These are phyloP conservation scores for Orthonevra nobilis DNA, from an alignment of 2,888 invertebrate genomes.

Conservation along the genomic window DNA sequence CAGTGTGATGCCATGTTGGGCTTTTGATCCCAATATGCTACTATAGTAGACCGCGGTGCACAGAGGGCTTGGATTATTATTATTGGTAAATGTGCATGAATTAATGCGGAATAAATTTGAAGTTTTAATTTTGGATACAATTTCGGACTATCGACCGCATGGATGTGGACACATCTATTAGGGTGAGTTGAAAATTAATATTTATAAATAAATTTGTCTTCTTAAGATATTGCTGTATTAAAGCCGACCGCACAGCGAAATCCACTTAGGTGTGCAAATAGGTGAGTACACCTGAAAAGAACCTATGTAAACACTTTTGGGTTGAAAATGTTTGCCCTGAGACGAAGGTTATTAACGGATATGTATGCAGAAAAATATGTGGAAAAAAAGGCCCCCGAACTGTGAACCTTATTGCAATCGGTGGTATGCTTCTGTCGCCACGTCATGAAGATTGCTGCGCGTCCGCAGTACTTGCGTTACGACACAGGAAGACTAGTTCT, in stretches of 20 bases:
- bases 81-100: slow-evolving; percentile 48
- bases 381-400: slow-evolving; percentile 18
- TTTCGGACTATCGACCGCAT: slow-evolving; percentile 31
- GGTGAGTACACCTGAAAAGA: slow-evolving; percentile 37
- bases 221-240: slow-evolving; percentile 4
- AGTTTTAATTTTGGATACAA: slow-evolving; percentile 7
- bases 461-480: slow-evolving; percentile 10
- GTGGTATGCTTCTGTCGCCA: slow-evolving; percentile 32
- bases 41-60: slow-evolving; percentile 63
- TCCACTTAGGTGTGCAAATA: slow-evolving; percentile 63
- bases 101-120: slow-evolving; percentile 20
- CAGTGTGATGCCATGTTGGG: slow-evolving; percentile 79
- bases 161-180: slow-evolving; percentile 30
- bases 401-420: slow-evolving; percentile 27
- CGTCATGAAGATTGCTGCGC: slow-evolving; percentile 32
- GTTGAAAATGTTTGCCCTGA: slow-evolving; percentile 41
- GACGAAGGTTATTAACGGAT: slow-evolving; percentile 35
- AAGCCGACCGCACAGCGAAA: slow-evolving; percentile 12
- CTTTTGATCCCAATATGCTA: slow-evolving; percentile 69
- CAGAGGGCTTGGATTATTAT: slow-evolving; percentile 19
- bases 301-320: slow-evolving; percentile 30
- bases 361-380: slow-evolving; percentile 14
- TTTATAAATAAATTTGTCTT: background rate
- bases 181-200: slow-evolving; percentile 35
- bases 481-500: slow-evolving; percentile 63